phyloP scores from a whole-genome alignment of 1,140 invertebrate genomes.

The Artemia franciscana region DNA sequence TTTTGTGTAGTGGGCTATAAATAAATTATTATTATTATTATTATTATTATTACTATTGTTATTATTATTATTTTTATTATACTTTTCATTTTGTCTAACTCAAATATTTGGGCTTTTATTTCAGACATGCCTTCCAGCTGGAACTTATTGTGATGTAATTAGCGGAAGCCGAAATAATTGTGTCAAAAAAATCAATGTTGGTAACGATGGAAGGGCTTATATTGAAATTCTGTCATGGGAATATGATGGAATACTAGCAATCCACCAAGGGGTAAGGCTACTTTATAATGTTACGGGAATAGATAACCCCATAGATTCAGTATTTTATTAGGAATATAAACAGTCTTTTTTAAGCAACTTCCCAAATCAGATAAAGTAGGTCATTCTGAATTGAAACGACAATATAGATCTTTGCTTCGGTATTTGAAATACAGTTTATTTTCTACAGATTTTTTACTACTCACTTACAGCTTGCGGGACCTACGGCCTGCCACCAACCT shows the following conservation, averaged over 20 bases:
- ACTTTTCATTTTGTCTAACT: conserved; percentile 10
- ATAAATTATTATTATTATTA: not conserved
- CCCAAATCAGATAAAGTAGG: too few species aligned
- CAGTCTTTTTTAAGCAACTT: too few species aligned
- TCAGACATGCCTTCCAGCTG: conserved; percentile 43
- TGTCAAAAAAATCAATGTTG: conserved; percentile 42
- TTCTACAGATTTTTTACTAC: too few species aligned
- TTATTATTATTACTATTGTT: not conserved
- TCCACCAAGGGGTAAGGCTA: conserved; percentile 25
- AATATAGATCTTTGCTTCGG: too few species aligned
- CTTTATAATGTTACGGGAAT: not conserved
- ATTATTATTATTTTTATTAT: not conserved
- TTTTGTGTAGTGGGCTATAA: not conserved
- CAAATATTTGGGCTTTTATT: conserved; percentile 7
- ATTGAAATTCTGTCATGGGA: conserved; percentile 31
- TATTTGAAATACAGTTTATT: too few species aligned
- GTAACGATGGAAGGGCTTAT: conserved; percentile 31
- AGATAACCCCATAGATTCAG: too few species aligned
- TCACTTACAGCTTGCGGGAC: too few species aligned
- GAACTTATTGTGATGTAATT: conserved; percentile 63
- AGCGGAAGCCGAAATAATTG: conserved; percentile 37
- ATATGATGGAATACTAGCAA: conserved; percentile 48
- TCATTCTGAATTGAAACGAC: too few species aligned
- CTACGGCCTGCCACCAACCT: too few species aligned
- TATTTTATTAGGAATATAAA: too few species aligned